Base-by-base conservation (phyloP, 1,140 invertebrate genomes). In the Propsilocerus akamusi region DNA sequence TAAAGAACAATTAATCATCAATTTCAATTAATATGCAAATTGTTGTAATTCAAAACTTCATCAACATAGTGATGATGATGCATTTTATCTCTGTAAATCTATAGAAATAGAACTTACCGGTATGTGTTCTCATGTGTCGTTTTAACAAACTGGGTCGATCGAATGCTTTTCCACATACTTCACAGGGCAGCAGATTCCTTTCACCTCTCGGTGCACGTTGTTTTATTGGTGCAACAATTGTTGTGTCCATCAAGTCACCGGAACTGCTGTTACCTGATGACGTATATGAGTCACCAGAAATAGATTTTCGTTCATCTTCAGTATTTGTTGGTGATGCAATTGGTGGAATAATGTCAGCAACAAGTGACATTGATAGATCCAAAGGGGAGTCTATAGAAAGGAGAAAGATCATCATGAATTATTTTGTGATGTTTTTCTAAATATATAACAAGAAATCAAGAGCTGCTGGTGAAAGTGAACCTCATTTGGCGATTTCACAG, bases 271-370 rank as follows among this genome's bases (percentile, higher is more conserved):
- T 56, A 3, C 63, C 65, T 37, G 69, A 71, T 47, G 64, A 69
- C 50, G 66, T 75, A 0, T 81, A 74, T 12, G 79, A 83, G 59
- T 87, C 83, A 30, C 82, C 83, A 1, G 81, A 83, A 23, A 83
- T 74, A 4, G 83, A 86, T 59, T 87, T 86, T 51, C 83, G 76
- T 59, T 86, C 83, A 57, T 86, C 83, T 55, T 80, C 74, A 10
- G 70, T 70, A 30, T 63, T 64, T 26, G 75, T 79, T 11, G 80
- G 75, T 22, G 81, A 79, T 34, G 76, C 78, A 53, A 75, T 73
- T 10, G 77, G 73, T 26, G 78, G 68, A 5, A 80, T 64, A 22
- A 78, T 74, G 54, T 81, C 70, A 6, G 83, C 81, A 23, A 86
- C 66, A 17, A 89, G 67, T 0, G 83, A 82, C 68, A 83, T 83